Conservation (phyloP, 2,888 invertebrate species). For the Aporophyla lueneburgensis region DNA sequence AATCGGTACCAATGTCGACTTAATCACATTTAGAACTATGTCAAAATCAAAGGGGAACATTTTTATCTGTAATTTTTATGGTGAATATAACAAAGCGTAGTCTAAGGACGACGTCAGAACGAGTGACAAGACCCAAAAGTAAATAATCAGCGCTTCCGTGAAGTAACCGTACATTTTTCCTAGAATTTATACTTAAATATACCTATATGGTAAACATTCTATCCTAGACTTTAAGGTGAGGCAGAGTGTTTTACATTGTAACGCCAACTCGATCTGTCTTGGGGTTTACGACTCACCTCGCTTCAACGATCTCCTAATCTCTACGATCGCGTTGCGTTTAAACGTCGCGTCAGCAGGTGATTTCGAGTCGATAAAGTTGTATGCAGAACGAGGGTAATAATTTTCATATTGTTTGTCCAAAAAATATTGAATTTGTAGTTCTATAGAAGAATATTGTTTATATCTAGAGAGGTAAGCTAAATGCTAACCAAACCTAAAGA, state of each 20-base stretch:
- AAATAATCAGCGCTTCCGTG: background rate
- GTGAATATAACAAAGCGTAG: background rate
- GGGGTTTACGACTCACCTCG: conserved; percentile 1
- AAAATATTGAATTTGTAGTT: too few species aligned
- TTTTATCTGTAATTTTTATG: background rate
- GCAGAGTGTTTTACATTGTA: background rate
- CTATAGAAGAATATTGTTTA: background rate
- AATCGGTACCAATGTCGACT: too few species aligned
- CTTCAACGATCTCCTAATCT: conserved; percentile 23
- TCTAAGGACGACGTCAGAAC: background rate
- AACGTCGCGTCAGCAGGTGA: background rate
- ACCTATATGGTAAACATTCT: background rate
- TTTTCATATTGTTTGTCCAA: background rate
- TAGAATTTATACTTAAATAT: background rate
- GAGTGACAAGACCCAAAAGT: background rate
- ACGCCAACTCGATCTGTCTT: conserved; percentile 16
- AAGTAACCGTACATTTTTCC: background rate
- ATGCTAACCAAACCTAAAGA: background rate
- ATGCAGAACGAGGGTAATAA: background rate
- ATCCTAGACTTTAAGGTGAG: conserved; percentile 4
- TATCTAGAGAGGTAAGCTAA: background rate
- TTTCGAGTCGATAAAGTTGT: background rate
- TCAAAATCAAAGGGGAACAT: too few species aligned
- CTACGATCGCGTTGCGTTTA: background rate
- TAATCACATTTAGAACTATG: too few species aligned